phyloP scores from a whole-genome alignment of 2,113 vertebrate genomes.

The Holacanthus passer region DNA sequence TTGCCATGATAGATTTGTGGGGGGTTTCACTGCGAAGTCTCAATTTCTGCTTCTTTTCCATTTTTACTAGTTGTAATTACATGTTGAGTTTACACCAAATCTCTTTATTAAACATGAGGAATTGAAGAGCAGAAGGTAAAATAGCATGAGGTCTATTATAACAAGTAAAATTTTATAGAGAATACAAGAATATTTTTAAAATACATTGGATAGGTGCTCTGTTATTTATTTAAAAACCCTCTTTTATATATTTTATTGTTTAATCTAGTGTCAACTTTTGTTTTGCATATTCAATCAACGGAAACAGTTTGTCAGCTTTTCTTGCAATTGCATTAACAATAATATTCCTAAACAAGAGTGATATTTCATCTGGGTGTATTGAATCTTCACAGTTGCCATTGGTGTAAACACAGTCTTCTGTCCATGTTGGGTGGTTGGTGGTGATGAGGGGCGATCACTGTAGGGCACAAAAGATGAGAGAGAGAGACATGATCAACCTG shows the following conservation, averaged over 20 bases:
- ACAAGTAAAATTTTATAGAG: slow-evolving; percentile 7
- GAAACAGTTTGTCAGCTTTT: background rate
- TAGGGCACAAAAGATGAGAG: background rate
- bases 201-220: background rate
- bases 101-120: background rate
- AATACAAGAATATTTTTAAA: slow-evolving; percentile 3
- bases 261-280: background rate
- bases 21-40: slow-evolving; percentile 7
- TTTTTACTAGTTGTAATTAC: background rate
- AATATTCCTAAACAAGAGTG: slow-evolving; percentile 34
- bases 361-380: slow-evolving; percentile 32
- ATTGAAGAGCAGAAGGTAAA: background rate
- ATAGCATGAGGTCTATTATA: background rate
- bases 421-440: background rate
- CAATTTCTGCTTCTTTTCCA: background rate
- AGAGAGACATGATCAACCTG: slow-evolving; percentile 10
- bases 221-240: background rate
- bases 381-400: slow-evolving; percentile 12
- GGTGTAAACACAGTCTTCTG: slow-evolving; percentile 19
- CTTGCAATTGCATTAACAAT: slow-evolving; percentile 4
- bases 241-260: background rate
- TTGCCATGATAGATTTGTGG: background rate
- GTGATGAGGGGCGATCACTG: slow-evolving; percentile 21
- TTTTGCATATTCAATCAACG: slow-evolving; percentile 7
- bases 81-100: slow-evolving; percentile 14